Percentiles rank a stretch among this genome's conserved stretches.
These are phyloP conservation scores for Artibeus lituratus DNA, from an alignment of 2,797 vertebrate species.

Conservation along the genomic window DNA sequence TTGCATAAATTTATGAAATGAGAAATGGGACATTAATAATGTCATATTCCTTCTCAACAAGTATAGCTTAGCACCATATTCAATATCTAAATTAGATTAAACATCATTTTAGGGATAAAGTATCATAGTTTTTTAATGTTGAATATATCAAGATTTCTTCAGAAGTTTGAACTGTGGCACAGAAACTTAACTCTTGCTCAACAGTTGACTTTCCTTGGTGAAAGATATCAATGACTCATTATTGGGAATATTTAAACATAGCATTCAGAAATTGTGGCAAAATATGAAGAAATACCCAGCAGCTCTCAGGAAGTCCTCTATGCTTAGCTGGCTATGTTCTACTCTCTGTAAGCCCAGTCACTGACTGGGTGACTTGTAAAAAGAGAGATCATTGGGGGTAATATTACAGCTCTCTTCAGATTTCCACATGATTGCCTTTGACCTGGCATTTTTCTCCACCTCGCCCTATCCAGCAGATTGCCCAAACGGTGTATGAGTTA, in stretches of 20 bases:
- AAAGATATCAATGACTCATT: background rate
- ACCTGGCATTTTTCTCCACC: background rate
- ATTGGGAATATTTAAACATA: constrained; percentile 24
- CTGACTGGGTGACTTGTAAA: background rate
- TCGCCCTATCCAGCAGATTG: background rate
- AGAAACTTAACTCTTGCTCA: constrained; percentile 28
- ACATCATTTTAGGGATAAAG: constrained; percentile 4
- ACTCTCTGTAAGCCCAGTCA: background rate
- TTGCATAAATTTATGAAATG: constrained; percentile 3
- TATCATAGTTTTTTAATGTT: constrained; percentile 32
- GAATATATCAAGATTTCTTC: background rate
- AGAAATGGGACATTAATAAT: background rate
- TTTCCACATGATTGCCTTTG: background rate
- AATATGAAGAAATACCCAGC: constrained; percentile 35
- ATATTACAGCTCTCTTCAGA: background rate
- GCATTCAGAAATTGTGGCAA: constrained; percentile 5
- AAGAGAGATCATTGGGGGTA: background rate
- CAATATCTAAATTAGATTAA: background rate
- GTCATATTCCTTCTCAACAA: background rate
- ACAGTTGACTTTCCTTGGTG: constrained; percentile 15
- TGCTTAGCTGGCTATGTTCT: background rate
- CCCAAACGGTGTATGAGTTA: background rate
- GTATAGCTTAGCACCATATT: background rate
- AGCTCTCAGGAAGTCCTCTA: background rate
- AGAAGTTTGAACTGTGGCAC: constrained; percentile 17